These are phyloP conservation scores for Agapetus fuscipes DNA, from an alignment of 2,888 invertebrate genomes.

Conservation along the genomic window DNA sequence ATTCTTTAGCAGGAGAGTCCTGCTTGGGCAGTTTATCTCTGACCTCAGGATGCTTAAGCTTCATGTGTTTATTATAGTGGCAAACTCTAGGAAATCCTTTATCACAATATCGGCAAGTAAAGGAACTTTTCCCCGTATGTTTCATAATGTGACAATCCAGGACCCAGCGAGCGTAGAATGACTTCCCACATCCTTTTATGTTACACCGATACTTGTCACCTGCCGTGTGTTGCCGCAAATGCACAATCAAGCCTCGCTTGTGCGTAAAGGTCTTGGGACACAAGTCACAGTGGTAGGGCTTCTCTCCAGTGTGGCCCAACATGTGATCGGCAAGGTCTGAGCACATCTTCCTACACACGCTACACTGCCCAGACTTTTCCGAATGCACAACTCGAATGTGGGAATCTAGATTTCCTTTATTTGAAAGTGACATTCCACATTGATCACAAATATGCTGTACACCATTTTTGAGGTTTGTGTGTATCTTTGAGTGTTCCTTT, in stretches of 20 bases:
- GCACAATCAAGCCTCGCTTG: constrained; percentile 13
- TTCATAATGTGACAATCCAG: constrained; percentile 11
- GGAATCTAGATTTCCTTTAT: constrained; percentile 13
- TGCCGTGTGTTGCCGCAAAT: constrained; percentile 9
- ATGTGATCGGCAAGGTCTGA: constrained; percentile 16
- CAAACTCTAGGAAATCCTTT: constrained; percentile 13
- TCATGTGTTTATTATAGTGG: constrained; percentile 11
- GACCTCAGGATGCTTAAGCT: constrained; percentile 10
- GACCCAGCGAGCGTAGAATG: constrained; percentile 9
- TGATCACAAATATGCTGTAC: constrained; percentile 15
- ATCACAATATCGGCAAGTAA: constrained; percentile 8
- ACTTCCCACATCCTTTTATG: constrained; percentile 6
- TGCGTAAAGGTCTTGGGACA: constrained; percentile 13
- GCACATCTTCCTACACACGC: constrained; percentile 8
- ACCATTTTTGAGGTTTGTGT: constrained; percentile 6
- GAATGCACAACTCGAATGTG: constrained; percentile 16
- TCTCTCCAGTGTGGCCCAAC: constrained; percentile 15
- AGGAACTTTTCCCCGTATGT: constrained; percentile 10
- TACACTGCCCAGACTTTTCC: constrained; percentile 12
- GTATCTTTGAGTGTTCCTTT: constrained; percentile 15
- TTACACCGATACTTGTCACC: constrained; percentile 7
- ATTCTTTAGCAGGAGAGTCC: no score
- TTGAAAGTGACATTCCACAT: constrained; percentile 10
- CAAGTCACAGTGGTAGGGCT: constrained; percentile 9
- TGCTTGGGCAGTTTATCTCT: no score